phyloP scores from a whole-genome alignment of 2,797 vertebrate species.

The Myotis findleyi region DNA sequence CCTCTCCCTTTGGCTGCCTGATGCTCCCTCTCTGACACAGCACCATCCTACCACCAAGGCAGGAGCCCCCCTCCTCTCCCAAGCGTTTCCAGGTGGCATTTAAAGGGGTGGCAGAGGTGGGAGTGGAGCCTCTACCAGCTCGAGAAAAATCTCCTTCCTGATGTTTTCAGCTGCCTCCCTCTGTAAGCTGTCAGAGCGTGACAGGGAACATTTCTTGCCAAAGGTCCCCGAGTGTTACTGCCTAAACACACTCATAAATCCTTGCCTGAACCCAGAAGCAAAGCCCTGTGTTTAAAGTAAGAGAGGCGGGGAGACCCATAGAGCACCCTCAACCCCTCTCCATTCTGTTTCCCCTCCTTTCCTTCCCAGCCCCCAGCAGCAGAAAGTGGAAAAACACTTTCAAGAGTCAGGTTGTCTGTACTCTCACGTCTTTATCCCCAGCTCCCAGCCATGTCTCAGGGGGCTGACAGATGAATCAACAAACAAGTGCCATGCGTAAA shows the following conservation, averaged over 20 bases:
- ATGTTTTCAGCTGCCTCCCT: not conserved
- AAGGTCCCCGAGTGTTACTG: constrained; percentile 24
- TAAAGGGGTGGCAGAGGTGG: not conserved
- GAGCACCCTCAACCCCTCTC: not conserved
- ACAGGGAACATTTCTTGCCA: constrained; percentile 67
- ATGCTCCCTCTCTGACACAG: not conserved
- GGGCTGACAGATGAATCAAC: not conserved
- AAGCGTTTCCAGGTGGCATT: not conserved
- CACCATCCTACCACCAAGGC: not conserved
- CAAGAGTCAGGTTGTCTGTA: not conserved
- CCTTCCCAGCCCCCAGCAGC: not conserved
- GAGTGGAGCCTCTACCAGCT: not conserved
- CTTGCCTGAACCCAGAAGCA: constrained; percentile 65
- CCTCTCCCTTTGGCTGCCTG: not conserved
- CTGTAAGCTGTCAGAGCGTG: constrained; percentile 44
- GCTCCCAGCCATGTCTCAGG: not conserved
- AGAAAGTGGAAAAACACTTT: not conserved
- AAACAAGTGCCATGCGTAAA: not conserved
- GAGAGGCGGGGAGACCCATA: not conserved
- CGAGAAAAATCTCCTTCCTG: constrained; percentile 36
- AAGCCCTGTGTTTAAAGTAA: constrained; percentile 55
- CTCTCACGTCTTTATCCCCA: not conserved
- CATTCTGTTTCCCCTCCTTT: not conserved
- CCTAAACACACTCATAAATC: constrained; percentile 75
- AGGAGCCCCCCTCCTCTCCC: not conserved